These are phyloP conservation scores for Asobara japonica DNA, from an alignment of 1,140 invertebrate genomes.

Conservation along the genomic window DNA sequence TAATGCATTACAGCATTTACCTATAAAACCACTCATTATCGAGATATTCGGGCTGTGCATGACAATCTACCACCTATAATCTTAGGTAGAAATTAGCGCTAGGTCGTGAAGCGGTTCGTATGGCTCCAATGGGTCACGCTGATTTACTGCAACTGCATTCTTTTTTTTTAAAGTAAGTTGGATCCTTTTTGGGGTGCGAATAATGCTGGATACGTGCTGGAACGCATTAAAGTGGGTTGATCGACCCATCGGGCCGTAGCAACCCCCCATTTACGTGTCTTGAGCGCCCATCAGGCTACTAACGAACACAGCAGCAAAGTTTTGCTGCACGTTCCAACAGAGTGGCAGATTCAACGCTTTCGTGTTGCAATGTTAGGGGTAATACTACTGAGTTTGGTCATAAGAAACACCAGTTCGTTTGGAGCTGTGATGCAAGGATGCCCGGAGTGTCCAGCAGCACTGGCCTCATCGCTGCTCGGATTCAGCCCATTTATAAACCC, in stretches of 20 bases:
- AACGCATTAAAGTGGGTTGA: slow-evolving; percentile 28
- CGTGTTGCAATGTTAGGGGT: neutral
- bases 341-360: neutral
- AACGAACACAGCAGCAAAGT: neutral
- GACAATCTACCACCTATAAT: no score
- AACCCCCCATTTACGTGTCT: slow-evolving; percentile 36
- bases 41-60: no score
- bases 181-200: neutral
- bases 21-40: no score
- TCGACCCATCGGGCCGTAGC: slow-evolving; percentile 55
- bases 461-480: slow-evolving; percentile 59
- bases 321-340: neutral
- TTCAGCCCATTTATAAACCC: slow-evolving; percentile 50
- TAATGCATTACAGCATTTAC: no score
- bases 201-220: neutral
- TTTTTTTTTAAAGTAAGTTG: no score
- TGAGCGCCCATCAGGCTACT: neutral
- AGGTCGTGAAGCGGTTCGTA: no score
- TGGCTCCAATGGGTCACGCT: no score
- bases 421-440: slow-evolving; percentile 43
- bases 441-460: slow-evolving; percentile 55
- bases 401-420: slow-evolving; percentile 7
- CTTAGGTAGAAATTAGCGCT: no score
- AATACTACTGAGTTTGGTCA: neutral
- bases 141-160: no score